Base-by-base conservation (phyloP, 2,113 vertebrate species). In the Barbus barbus region DNA sequence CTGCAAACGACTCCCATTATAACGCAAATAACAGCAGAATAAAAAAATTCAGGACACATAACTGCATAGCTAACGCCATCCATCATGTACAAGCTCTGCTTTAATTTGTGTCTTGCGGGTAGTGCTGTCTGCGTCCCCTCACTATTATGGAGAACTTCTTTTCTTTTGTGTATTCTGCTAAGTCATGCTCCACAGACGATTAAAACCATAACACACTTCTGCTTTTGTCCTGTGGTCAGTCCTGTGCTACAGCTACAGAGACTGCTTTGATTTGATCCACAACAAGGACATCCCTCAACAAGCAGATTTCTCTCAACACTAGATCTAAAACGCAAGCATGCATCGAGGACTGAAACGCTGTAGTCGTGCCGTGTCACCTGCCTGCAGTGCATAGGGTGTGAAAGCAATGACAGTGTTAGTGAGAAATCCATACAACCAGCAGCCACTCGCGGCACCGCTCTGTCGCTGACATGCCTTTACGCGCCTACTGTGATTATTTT, bases 401-500 rank as follows among this genome's bases (percentile, higher is more conserved):
- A 16, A 24, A 16, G 41, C 12, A n/a, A n/a, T n/a, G n/a, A n/a
- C n/a, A n/a, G 12, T n/a, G 75, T 36, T 78, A 31, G 11, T 18
- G 44, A 51, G 12, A 53, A 78, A 78, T 78, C 75, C 31, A 78
- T 38, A 36, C 14, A 58, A 41, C 12, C 51, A 78, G 5, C 31
- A 31, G 28, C 53, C 56, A 53, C 85, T 86, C 85, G 16, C 76
- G 28, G 12, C 73, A 78, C 83, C 90, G 92, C 90, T 94, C 67
- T 13, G 90, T 91, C 92, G 90, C 92, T 91, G 91, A 87, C 90
- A 92, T 92, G 77, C 86, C 87, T 87, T 89, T 93, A 91, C 89
- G 89, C 89, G 92, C 89, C 88, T 87, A 89, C 88, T 89, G 88
- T 91, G 92, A 93, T 94, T 95, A 92, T 91, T 92, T 92, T 93